Evolutionary conservation across 2,113 vertebrate genomes (phyloP), one percentile per base, ranked within the genome.

Genomic region (Myanophis thanlyinensis): DNA sequence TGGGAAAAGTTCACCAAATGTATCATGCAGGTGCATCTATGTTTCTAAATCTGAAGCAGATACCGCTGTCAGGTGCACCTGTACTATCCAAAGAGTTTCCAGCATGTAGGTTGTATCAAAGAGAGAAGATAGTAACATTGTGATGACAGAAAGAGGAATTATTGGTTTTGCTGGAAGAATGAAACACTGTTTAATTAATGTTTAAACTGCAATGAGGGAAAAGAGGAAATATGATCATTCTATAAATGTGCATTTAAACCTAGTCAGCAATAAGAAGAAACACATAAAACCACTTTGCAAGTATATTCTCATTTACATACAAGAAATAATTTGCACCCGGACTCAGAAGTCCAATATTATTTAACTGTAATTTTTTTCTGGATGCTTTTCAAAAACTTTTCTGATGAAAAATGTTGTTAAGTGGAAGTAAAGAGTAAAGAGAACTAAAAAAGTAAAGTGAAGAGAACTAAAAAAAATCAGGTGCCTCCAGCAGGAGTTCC

Each of bases 401-500:
- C 62, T 90, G 84, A 2, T 44, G 53, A 54, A 88, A 91, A 94
- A 46, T 3, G 46, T 92, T 90, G 47, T 91, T 59, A 23, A 73
- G 4, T 47, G 44, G 92, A 49, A 25, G 93, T n/a, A n/a, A 93
- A 88, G 56, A 91, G 49, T 49, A 91, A n/a, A n/a, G n/a, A 92
- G 94, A 92, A 88, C 80, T 94, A 90, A 94, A 53, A n/a, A 93
- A 88, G 56, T 49, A 88, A 88, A 91, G 49, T 49, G 92, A n/a
- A n/a, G n/a, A 92, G 94, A 92, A 88, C 80, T 94, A 90, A 94
- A 53, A 90, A 94, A 53, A 6, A 88, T 98, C 95, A 98, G n/a
- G 98, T 98, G 95, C 97, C 97, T 52, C 98, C 98, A 49, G 62
- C 98, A 88, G 98, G 97, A 47, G 98, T 93, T 92, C 98, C 99